A percentile compares a stretch with the other conserved stretches of the same genome.
Evolutionary conservation across 1,140 invertebrate genomes (phyloP).

Genomic region (Drosophila nigrodunni): DNA sequence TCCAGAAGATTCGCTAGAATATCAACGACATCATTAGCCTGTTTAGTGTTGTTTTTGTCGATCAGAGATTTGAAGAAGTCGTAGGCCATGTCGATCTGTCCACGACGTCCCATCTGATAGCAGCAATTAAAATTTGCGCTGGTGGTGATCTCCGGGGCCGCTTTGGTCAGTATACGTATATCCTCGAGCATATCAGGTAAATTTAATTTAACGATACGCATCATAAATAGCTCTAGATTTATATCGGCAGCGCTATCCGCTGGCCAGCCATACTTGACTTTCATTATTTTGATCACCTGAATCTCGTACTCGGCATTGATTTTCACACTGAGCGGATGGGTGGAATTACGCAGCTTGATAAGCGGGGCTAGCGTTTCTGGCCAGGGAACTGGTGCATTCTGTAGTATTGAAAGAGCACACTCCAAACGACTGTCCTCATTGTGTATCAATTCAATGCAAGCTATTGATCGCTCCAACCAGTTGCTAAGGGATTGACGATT

Average conservation of each 20-base stretch:
- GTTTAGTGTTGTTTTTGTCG: constrained; percentile 44
- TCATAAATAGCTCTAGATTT: constrained; percentile 73
- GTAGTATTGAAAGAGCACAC: constrained; percentile 70
- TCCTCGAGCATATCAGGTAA: constrained; percentile 80
- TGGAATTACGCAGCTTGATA: constrained; percentile 71
- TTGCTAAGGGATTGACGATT: constrained; percentile 65
- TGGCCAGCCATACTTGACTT: constrained; percentile 82
- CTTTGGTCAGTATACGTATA: constrained; percentile 69
- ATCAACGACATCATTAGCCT: constrained; percentile 54
- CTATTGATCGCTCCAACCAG: constrained; percentile 77
- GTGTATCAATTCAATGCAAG: constrained; percentile 73
- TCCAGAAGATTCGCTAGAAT: constrained; percentile 62
- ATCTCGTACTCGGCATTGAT: constrained; percentile 80
- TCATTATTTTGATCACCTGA: constrained; percentile 83
- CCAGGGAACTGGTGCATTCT: constrained; percentile 80
- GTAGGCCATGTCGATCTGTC: constrained; percentile 70
- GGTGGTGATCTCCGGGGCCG: constrained; percentile 61
- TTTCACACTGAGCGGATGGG: constrained; percentile 73
- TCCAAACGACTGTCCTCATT: constrained; percentile 80
- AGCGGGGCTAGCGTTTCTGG: constrained; percentile 63
- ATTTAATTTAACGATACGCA: constrained; percentile 76
- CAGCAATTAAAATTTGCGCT: constrained; percentile 77
- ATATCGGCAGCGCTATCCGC: constrained; percentile 64
- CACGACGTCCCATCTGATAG: constrained; percentile 71
- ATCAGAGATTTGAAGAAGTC: constrained; percentile 69